Conservation (phyloP, 2,113 vertebrate species). For the Murina feae region DNA sequence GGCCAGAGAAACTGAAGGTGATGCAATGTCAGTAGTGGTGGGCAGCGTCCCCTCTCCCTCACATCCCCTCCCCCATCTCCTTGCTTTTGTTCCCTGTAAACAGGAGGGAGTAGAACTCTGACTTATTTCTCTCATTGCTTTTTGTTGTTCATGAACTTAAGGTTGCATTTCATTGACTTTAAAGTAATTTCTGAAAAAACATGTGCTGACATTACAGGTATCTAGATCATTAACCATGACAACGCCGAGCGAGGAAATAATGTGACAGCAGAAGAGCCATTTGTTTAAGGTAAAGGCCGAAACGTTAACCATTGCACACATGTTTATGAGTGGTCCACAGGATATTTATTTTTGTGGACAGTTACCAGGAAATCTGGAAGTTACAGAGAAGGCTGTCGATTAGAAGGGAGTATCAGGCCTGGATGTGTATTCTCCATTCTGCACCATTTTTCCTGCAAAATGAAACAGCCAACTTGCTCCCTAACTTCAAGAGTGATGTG, state of each 20-base stretch:
- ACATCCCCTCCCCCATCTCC: not conserved
- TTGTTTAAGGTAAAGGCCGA: conserved; percentile 33
- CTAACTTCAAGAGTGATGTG: not conserved
- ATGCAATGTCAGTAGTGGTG: not conserved
- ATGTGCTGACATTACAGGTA: conserved; percentile 35
- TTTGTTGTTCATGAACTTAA: conserved; percentile 27
- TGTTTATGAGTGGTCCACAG: not conserved
- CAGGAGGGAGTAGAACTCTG: not conserved
- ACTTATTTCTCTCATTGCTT: not conserved
- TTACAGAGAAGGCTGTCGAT: not conserved
- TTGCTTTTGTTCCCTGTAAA: conserved; percentile 25
- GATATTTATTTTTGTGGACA: not conserved
- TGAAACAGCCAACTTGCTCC: not conserved
- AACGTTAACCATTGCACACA: not conserved
- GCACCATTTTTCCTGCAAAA: not conserved
- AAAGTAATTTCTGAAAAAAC: conserved; percentile 43
- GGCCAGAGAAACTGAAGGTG: not conserved
- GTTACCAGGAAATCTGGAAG: not conserved
- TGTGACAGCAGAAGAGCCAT: conserved; percentile 18
- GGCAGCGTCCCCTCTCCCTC: not conserved
- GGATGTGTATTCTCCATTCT: not conserved
- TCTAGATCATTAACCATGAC: conserved; percentile 60
- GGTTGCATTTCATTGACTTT: not conserved
- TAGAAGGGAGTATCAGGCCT: not conserved
- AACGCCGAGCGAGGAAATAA: not conserved